Evolutionary conservation across 2,797 vertebrate species (phyloP).

Genomic region (Kryptolebias ocellatus): DNA sequence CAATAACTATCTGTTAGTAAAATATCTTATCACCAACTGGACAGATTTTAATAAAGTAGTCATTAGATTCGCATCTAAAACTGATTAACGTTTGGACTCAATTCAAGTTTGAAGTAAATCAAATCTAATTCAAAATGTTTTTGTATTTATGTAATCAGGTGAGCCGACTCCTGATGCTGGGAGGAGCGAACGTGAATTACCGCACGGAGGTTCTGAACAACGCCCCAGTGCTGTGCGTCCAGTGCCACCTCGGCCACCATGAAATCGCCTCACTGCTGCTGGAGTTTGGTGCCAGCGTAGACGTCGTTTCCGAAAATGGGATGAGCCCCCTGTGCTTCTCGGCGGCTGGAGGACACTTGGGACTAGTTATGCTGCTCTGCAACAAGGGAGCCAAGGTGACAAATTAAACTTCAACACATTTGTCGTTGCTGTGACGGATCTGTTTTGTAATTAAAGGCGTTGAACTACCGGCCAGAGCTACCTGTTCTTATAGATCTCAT

Average conservation of each 20-base stretch:
- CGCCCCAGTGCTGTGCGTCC: slow-evolving; percentile 93
- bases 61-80: no score
- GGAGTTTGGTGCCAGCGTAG: slow-evolving; percentile 90
- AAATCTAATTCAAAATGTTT: not conserved
- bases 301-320: slow-evolving; percentile 90
- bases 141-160: slow-evolving; percentile 80
- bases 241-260: slow-evolving; percentile 94
- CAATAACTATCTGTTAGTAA: no score
- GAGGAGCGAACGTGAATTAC: slow-evolving; percentile 96
- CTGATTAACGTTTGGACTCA: no score
- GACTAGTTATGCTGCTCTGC: slow-evolving; percentile 88
- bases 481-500: not conserved
- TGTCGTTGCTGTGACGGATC: not conserved
- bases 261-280: slow-evolving; percentile 91
- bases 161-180: slow-evolving; percentile 95
- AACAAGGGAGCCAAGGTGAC: slow-evolving; percentile 91
- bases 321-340: slow-evolving; percentile 93
- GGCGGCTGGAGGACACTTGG: slow-evolving; percentile 90
- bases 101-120: no score
- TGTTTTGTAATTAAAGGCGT: not conserved
- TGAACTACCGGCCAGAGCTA: not conserved
- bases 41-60: no score
- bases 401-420: not conserved
- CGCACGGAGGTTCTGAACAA: slow-evolving; percentile 96
- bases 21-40: no score